Evolutionary conservation across 2,888 invertebrate genomes (phyloP).

Genomic region (Pseudoips prasinana): DNA sequence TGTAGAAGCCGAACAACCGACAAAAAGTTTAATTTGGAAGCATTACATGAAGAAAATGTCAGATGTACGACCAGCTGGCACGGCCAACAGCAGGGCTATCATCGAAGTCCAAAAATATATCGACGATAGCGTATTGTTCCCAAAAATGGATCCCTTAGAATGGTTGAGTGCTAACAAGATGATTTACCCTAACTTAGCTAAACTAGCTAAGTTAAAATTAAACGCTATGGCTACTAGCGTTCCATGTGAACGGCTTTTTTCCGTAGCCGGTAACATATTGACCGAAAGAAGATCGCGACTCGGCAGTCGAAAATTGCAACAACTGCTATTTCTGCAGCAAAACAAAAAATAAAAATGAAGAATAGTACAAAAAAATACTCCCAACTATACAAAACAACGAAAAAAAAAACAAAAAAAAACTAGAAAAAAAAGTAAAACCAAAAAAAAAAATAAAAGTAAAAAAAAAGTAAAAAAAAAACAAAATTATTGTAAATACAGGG

Average conservation of each 20-base stretch:
- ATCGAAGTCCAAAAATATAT: slow-evolving; percentile 11
- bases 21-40: slow-evolving; percentile 6
- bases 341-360: too few species aligned
- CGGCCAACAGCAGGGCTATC: slow-evolving; percentile 8
- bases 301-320: slow-evolving; percentile 9
- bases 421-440: too few species aligned
- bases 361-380: too few species aligned
- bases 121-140: slow-evolving; percentile 6
- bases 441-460: too few species aligned
- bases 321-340: slow-evolving; percentile 6
- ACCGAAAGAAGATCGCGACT: slow-evolving; percentile 10
- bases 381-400: too few species aligned
- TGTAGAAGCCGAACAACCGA: slow-evolving; percentile 1
- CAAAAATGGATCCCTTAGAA: slow-evolving; percentile 8
- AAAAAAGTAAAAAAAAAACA: too few species aligned
- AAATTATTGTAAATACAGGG: too few species aligned
- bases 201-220: slow-evolving; percentile 8
- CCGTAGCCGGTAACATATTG: slow-evolving; percentile 11
- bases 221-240: slow-evolving; percentile 13
- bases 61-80: slow-evolving; percentile 11
- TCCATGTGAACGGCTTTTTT: slow-evolving; percentile 15
- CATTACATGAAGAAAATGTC: slow-evolving; percentile 10
- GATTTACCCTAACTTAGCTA: slow-evolving; percentile 9
- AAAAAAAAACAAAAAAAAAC: too few species aligned
- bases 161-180: slow-evolving; percentile 10